These are phyloP conservation scores for Hippopotamyrus pictus DNA, from an alignment of 2,797 vertebrate genomes.

Conservation along the genomic window DNA sequence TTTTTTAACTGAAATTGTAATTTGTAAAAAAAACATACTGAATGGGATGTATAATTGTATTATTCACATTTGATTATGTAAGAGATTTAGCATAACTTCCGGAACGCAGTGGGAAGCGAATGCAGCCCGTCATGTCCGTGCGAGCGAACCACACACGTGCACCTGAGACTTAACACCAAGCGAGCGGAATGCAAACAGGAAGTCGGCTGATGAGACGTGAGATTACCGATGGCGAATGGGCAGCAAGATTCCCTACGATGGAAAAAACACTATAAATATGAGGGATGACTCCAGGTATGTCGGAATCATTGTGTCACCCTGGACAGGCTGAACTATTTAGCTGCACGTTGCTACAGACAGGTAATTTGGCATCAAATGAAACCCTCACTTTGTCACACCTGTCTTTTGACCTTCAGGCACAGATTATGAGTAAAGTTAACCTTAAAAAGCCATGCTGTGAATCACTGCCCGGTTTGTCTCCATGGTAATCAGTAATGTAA, in stretches of 20 bases:
- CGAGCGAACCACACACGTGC: not conserved
- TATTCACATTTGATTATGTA: not conserved
- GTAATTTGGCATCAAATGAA: not conserved
- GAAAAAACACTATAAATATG: not conserved
- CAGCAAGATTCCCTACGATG: not conserved
- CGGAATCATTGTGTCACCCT: not conserved
- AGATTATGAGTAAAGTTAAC: not conserved
- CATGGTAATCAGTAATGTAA: not conserved
- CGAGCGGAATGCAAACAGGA: not conserved
- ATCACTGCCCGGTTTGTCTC: not conserved
- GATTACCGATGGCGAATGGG: not conserved
- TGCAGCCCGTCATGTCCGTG: not conserved
- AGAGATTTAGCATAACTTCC: not conserved
- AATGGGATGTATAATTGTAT: not conserved
- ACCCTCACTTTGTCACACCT: not conserved
- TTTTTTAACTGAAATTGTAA: not conserved
- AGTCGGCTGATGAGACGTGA: not conserved
- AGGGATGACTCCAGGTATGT: not conserved
- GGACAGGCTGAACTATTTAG: not conserved
- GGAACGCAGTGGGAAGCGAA: not conserved
- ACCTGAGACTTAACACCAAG: not conserved
- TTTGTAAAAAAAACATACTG: not conserved
- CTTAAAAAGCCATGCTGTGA: not conserved
- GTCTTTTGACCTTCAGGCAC: not conserved
- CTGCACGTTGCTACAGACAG: not conserved